These are phyloP conservation scores for Spondyliosoma cantharus DNA, from an alignment of 2,797 vertebrate genomes.

Conservation along the genomic window DNA sequence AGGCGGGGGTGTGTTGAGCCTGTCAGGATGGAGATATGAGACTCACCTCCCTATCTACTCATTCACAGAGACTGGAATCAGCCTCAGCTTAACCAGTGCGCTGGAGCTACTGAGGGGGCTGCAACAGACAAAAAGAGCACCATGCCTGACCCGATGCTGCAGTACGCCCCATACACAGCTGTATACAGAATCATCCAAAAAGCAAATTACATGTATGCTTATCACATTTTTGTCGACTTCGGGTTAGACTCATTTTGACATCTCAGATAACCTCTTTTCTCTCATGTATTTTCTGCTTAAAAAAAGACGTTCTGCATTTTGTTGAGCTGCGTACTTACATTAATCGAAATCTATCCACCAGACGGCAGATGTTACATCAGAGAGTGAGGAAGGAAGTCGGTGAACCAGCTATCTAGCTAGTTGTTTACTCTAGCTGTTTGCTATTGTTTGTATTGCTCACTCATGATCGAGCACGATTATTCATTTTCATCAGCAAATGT, in stretches of 20 bases:
- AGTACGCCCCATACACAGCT: conserved; percentile 9
- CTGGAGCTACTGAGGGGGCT: conserved; percentile 56
- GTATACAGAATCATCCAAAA: background rate
- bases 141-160: conserved; percentile 50
- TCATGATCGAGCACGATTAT: too few relatives aligned
- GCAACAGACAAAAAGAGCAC: conserved; percentile 47
- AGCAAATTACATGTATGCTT: background rate
- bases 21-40: conserved; percentile 79
- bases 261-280: background rate
- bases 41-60: conserved; percentile 72
- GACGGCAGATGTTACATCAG: too few relatives aligned
- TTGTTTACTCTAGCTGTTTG: too few relatives aligned
- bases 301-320: too few relatives aligned
- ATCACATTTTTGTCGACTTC: background rate
- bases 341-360: too few relatives aligned
- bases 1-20: conserved; percentile 69
- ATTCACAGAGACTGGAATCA: conserved; percentile 72
- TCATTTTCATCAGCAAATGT: too few relatives aligned
- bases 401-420: too few relatives aligned
- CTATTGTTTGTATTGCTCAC: too few relatives aligned
- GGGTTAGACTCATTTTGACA: background rate
- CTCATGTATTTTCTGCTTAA: too few relatives aligned
- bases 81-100: conserved; percentile 56
- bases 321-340: too few relatives aligned
- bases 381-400: too few relatives aligned